Base-by-base conservation (phyloP, 2,888 invertebrate species). In the Griposia aprilina region DNA sequence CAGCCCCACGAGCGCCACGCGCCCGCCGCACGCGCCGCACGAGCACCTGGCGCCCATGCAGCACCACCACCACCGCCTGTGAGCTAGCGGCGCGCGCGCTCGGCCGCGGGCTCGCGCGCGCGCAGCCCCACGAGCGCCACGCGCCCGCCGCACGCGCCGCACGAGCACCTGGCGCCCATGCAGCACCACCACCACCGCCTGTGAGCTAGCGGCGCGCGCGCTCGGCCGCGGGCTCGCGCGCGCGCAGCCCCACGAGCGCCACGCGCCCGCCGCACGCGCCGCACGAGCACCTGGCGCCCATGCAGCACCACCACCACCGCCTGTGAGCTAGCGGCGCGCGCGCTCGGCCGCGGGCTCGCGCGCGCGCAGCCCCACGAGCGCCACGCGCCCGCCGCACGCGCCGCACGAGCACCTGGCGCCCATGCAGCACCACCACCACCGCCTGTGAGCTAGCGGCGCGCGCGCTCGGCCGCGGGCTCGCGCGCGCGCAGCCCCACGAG, bases 221-320 rank as follows among this genome's bases (percentile, higher is more conserved):
- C 59, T 57, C n/a, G 23, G 57, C 57, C 7, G 6, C 26, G 26
- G 17, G 17, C 59, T 6, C 59, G 59, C 2, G 59, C 26, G 76
- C 20, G 96, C 48, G 57, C n/a, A n/a, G n/a, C n/a, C n/a, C n/a
- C n/a, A n/a, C 13, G 98, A 89, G 90, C 85, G 90, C 71, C 80
- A 66, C 23, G 74, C 52, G 67, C 78, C 45, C 30, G 36, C 26
- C 62, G 60, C 50, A 23, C 50, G 67, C 55, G 66, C 86, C 62
- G 68, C 87, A 83, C 74, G 77, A 62, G 23, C 87, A 79, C 63
- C 73, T 81, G 76, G 83, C 80, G 76, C 80, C 89, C 72, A 78
- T 85, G 83, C 84, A 69, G 87, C 88, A 74, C 74, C 86, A 83
- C 83, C 82, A 87, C 84, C 82, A 83, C 84, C 98, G 91, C 81